A percentile compares a stretch with the other conserved stretches of the same genome.
These are phyloP conservation scores for Oreochromis spilurus DNA, from an alignment of 2,113 vertebrate genomes.

Conservation along the genomic window DNA sequence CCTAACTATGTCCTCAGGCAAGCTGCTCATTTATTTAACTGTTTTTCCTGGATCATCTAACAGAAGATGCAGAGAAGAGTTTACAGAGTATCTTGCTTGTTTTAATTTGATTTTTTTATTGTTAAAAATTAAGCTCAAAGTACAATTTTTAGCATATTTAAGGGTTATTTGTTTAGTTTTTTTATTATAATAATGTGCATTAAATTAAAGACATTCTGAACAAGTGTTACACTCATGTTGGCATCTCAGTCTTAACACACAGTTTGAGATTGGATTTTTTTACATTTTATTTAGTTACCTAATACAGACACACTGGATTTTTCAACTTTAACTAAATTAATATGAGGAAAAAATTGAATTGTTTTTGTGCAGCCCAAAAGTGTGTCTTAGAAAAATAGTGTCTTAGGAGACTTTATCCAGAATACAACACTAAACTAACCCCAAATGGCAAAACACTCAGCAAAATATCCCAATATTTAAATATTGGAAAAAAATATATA, in stretches of 20 bases:
- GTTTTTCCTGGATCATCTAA: neutral
- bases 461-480: neutral
- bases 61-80: neutral
- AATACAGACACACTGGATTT: neutral
- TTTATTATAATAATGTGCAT: neutral
- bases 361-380: neutral
- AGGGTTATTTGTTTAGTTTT: neutral
- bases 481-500: neutral
- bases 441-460: neutral
- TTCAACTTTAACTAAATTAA: neutral
- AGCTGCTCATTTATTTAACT: neutral
- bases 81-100: neutral
- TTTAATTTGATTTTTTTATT: neutral
- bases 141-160: neutral
- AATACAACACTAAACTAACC: neutral
- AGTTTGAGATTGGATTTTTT: neutral
- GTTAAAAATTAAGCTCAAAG: neutral
- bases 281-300: neutral
- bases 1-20: neutral
- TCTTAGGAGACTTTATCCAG: neutral
- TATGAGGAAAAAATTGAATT: neutral
- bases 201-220: neutral
- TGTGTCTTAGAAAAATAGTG: neutral
- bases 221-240: neutral
- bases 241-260: neutral